These are phyloP conservation scores for Drosophila oshimai DNA, from an alignment of 1,140 invertebrate species.

Conservation along the genomic window DNA sequence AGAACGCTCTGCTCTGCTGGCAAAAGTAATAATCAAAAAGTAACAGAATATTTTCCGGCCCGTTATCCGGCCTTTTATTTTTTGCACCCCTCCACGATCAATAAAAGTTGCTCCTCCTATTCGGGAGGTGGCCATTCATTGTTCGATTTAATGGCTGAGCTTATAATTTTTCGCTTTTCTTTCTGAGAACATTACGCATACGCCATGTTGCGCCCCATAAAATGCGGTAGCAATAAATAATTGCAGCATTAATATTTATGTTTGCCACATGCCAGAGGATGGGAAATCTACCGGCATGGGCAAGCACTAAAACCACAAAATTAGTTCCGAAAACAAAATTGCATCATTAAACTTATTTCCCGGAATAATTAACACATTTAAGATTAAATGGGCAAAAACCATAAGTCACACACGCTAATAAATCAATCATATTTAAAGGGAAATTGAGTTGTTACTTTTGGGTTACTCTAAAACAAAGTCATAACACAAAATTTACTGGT, in stretches of 20 bases:
- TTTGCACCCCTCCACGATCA: constrained; percentile 1
- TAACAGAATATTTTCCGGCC: background rate
- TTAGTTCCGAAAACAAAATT: background rate
- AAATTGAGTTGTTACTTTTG: too few species aligned
- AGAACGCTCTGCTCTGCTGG: too few species aligned
- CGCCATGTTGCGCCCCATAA: constrained; percentile 48
- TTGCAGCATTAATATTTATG: constrained; percentile 52
- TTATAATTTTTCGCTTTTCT: constrained; percentile 27
- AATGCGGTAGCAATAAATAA: constrained; percentile 46
- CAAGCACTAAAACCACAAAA: constrained; percentile 8
- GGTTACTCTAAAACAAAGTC: too few species aligned
- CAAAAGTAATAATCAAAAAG: background rate
- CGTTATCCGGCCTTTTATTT: background rate
- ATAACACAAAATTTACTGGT: too few species aligned
- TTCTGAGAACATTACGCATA: constrained; percentile 51
- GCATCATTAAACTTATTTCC: background rate
- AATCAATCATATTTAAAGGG: too few species aligned
- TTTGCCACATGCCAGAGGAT: constrained; percentile 16
- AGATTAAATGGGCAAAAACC: too few species aligned
- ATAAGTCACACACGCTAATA: too few species aligned
- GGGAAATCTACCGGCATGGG: background rate
- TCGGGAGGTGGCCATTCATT: constrained; percentile 10
- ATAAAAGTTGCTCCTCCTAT: constrained; percentile 7
- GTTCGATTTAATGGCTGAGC: constrained; percentile 28
- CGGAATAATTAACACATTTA: background rate